Evolutionary conservation across 2,888 invertebrate species (phyloP).

Genomic region (Brachynemurus nebulosus): DNA sequence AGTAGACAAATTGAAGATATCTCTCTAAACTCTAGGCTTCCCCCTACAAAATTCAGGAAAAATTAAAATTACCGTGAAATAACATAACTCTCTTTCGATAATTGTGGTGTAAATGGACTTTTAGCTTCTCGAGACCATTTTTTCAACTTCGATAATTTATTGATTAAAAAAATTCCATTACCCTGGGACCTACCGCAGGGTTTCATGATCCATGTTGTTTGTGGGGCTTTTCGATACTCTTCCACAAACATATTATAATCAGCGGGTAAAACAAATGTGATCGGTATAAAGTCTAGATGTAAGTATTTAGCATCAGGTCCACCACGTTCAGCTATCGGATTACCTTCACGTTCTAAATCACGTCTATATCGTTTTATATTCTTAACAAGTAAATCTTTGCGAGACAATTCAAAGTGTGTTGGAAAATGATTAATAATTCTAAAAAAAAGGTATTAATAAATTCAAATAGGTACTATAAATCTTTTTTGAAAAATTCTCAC

Average conservation of each 20-base stretch:
- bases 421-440: conserved; percentile 92
- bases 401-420: conserved; percentile 86
- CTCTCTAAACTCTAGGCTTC: no score
- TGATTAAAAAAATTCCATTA: conserved; percentile 90
- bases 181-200: conserved; percentile 92
- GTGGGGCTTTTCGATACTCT: conserved; percentile 86
- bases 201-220: conserved; percentile 96
- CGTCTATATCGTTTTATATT: conserved; percentile 90
- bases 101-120: conserved; percentile 69
- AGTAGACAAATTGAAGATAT: no score
- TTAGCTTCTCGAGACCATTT: conserved; percentile 80
- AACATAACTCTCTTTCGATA: conserved; percentile 83
- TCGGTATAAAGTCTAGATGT: conserved; percentile 82
- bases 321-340: conserved; percentile 71
- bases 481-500: conserved; percentile 20
- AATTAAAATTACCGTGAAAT: conserved; percentile 60
- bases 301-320: conserved; percentile 57
- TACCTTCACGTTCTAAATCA: conserved; percentile 84
- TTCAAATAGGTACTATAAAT: not conserved
- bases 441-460: conserved; percentile 16
- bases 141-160: conserved; percentile 86
- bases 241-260: conserved; percentile 97
- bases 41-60: no score
- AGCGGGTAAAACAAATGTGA: conserved; percentile 86
- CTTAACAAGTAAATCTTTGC: conserved; percentile 92